Evolutionary conservation across 2,113 vertebrate genomes (phyloP).

Genomic region (Platichthys stellatus): DNA sequence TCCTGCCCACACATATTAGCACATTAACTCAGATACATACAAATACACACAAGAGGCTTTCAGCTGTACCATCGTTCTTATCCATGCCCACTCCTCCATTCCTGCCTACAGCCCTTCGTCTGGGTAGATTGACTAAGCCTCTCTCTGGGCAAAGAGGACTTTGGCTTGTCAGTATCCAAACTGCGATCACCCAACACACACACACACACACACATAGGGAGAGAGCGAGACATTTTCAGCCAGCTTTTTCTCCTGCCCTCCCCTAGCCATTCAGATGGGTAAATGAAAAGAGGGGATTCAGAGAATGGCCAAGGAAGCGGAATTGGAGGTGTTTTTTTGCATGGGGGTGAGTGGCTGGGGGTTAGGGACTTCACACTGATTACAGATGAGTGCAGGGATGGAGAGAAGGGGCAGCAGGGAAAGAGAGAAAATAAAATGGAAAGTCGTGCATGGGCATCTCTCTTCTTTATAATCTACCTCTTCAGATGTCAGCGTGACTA

Average conservation of each 20-base stretch:
- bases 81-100: slow-evolving; percentile 30
- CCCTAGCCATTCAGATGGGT: slow-evolving; percentile 58
- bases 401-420: slow-evolving; percentile 34
- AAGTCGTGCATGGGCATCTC: slow-evolving; percentile 50
- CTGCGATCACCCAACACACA: slow-evolving; percentile 1
- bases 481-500: slow-evolving; percentile 66
- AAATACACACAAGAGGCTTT: slow-evolving; percentile 6
- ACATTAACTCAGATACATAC: too few species aligned
- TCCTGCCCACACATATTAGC: too few species aligned
- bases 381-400: slow-evolving; percentile 60
- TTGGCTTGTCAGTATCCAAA: slow-evolving; percentile 36
- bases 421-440: slow-evolving; percentile 2
- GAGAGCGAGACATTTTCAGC: slow-evolving; percentile 44
- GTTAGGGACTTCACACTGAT: slow-evolving; percentile 59
- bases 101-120: slow-evolving; percentile 22
- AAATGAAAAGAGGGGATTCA: slow-evolving; percentile 73
- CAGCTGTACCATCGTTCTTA: slow-evolving; percentile 9
- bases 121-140: slow-evolving; percentile 55
- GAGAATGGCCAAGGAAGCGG: slow-evolving; percentile 33
- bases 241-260: slow-evolving; percentile 55
- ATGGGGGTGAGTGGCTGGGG: slow-evolving; percentile 1
- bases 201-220: slow-evolving; percentile 11
- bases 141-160: slow-evolving; percentile 55
- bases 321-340: background rate
- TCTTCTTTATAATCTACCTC: slow-evolving; percentile 70